These are phyloP conservation scores for Gymnothorax reevesii DNA, from an alignment of 2,797 vertebrate species.

Conservation along the genomic window DNA sequence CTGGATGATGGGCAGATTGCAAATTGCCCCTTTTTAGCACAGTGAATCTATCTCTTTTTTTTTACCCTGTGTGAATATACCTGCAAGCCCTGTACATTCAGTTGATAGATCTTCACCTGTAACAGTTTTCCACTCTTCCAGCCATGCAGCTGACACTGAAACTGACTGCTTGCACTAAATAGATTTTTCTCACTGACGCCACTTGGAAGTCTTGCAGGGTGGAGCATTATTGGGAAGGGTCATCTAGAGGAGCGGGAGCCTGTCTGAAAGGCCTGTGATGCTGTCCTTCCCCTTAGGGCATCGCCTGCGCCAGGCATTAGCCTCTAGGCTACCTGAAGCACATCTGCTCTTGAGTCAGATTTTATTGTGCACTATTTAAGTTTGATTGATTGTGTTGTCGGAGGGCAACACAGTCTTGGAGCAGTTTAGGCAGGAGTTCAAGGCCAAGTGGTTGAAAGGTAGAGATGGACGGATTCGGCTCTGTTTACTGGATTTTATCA, in stretches of 20 bases:
- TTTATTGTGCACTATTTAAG: background rate
- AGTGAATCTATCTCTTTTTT: no score
- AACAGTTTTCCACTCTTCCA: background rate
- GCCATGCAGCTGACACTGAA: background rate
- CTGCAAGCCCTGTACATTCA: no score
- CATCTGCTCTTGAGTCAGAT: background rate
- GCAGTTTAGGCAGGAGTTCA: slow-evolving; percentile 4
- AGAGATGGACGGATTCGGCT: background rate
- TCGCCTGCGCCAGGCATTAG: background rate
- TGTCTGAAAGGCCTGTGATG: background rate
- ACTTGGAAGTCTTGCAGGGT: background rate
- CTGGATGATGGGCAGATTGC: no score
- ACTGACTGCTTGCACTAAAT: background rate
- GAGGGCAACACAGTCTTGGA: background rate
- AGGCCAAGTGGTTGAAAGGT: slow-evolving; percentile 3
- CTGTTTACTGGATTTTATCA: background rate
- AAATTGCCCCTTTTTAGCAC: no score
- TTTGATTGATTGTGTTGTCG: slow-evolving; percentile 12
- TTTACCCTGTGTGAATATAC: no score
- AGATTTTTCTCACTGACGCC: background rate
- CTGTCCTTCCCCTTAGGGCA: background rate
- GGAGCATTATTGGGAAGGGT: background rate
- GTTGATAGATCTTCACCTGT: background rate
- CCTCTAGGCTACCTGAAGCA: background rate
- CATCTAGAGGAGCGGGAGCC: background rate